These are phyloP conservation scores for Chondrilla cf. caribensis DNA, from an alignment of 37 sponge, comb jelly and placozoan genomes.

Conservation along the genomic window DNA sequence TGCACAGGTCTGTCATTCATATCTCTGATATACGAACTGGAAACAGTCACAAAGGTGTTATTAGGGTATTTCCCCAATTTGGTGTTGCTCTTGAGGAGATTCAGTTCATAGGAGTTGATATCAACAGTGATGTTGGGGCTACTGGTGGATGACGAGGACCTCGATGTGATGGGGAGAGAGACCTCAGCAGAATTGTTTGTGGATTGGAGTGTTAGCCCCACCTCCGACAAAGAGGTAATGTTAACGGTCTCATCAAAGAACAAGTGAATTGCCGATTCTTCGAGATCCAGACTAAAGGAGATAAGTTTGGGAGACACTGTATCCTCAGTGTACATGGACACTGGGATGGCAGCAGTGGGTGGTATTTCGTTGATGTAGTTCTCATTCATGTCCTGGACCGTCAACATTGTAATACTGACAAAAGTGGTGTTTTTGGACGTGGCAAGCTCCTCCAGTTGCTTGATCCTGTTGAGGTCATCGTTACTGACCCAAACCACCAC, in stretches of 20 bases:
- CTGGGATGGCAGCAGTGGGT: constrained; percentile 16
- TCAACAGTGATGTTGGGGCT: constrained; percentile 31
- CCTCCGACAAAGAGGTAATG: constrained; percentile 32
- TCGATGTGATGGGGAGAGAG: constrained; percentile 25
- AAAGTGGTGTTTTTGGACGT: constrained; percentile 41
- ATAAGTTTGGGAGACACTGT: constrained; percentile 51
- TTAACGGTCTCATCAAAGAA: constrained; percentile 90
- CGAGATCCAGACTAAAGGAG: constrained; percentile 61
- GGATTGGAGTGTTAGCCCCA: constrained; percentile 43
- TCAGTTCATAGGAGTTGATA: constrained; percentile 57
- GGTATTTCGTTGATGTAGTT: constrained; percentile 34
- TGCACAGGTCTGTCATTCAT: constrained; percentile 64
- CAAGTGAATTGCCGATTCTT: constrained; percentile 42
- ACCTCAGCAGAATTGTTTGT: neutral
- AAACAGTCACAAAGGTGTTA: constrained; percentile 64
- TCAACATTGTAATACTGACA: constrained; percentile 38
- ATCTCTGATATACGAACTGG: constrained; percentile 39
- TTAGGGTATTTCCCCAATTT: constrained; percentile 55
- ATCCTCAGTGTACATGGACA: constrained; percentile 48
- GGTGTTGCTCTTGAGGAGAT: constrained; percentile 58
- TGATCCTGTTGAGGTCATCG: constrained; percentile 71
- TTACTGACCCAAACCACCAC: constrained; percentile 38
- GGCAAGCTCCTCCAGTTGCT: constrained; percentile 46
- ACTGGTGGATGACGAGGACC: constrained; percentile 23
- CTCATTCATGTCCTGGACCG: constrained; percentile 71